Conservation (phyloP, 2,113 vertebrate genomes). For the Limanda limanda region DNA sequence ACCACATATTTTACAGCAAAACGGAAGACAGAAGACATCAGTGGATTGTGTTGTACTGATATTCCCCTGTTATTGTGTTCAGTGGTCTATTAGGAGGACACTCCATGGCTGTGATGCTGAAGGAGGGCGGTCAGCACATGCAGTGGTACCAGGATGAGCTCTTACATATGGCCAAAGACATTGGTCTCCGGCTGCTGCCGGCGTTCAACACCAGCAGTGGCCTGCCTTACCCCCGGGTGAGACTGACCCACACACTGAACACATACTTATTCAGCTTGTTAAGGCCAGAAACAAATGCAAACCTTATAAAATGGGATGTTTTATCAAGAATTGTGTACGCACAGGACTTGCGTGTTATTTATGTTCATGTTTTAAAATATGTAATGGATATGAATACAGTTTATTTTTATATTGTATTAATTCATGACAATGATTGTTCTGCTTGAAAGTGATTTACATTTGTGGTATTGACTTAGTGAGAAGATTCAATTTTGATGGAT, state of each 20-base stretch:
- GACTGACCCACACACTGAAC: conserved; percentile 51
- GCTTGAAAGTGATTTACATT: not conserved
- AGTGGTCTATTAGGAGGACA: conserved; percentile 97
- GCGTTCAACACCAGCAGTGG: conserved; percentile 99
- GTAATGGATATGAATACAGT: not conserved
- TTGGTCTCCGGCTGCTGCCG: conserved; percentile 93
- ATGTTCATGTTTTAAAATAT: not conserved
- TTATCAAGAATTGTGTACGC: not conserved
- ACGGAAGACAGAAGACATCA: not conserved
- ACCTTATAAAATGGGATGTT: not conserved
- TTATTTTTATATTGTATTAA: not conserved
- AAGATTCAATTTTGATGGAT: not conserved
- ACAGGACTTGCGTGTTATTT: not conserved
- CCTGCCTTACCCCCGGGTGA: conserved; percentile 97
- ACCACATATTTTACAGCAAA: not conserved
- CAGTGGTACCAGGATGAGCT: conserved; percentile 96
- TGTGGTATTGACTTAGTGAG: not conserved
- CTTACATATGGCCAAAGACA: conserved; percentile 94
- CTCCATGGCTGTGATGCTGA: conserved; percentile 96
- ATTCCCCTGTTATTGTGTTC: not conserved
- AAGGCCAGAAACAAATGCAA: not conserved
- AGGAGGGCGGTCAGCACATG: conserved; percentile 91
- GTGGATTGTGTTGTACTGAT: not conserved
- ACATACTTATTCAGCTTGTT: not conserved
- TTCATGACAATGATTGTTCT: not conserved